Evolutionary conservation across 1,140 invertebrate species (phyloP).

Genomic region (Diachasmimorpha longicaudata): DNA sequence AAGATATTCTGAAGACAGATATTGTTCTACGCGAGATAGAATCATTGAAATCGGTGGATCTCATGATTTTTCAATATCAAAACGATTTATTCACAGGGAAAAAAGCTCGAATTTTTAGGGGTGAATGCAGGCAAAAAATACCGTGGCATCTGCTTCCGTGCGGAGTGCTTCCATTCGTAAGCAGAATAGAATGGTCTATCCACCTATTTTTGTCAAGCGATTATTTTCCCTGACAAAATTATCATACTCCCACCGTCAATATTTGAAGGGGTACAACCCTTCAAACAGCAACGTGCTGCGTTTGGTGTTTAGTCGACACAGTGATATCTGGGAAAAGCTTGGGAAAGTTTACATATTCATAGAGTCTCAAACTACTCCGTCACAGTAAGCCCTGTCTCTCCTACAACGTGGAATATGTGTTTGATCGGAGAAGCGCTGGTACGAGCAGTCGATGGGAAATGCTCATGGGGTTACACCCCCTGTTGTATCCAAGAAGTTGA

Average conservation of each 20-base stretch:
- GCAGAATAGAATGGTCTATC: neutral
- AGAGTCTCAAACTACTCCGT: slow-evolving; percentile 36
- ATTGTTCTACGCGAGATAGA: too few relatives aligned
- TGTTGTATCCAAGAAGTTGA: neutral
- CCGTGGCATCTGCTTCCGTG: too few relatives aligned
- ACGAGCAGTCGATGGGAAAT: neutral
- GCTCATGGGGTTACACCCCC: neutral
- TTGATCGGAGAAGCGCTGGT: neutral
- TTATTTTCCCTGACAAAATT: slow-evolving; percentile 38
- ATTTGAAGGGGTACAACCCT: slow-evolving; percentile 42
- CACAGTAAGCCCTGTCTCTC: slow-evolving; percentile 28
- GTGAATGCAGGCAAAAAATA: too few relatives aligned
- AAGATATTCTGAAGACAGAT: too few relatives aligned
- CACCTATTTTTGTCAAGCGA: neutral
- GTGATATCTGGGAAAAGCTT: slow-evolving; percentile 25
- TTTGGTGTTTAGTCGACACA: neutral
- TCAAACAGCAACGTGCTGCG: slow-evolving; percentile 42
- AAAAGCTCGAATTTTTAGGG: too few relatives aligned
- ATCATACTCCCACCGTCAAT: slow-evolving; percentile 41
- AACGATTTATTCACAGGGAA: too few relatives aligned
- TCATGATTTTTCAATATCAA: too few relatives aligned
- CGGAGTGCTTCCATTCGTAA: too few relatives aligned
- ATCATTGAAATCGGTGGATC: too few relatives aligned
- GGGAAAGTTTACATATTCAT: slow-evolving; percentile 51
- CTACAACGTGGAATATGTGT: slow-evolving; percentile 15